Evolutionary conservation across 2,888 invertebrate species (phyloP), one percentile per base, ranked within the genome.

Genomic region (Ormyrus rosae): DNA sequence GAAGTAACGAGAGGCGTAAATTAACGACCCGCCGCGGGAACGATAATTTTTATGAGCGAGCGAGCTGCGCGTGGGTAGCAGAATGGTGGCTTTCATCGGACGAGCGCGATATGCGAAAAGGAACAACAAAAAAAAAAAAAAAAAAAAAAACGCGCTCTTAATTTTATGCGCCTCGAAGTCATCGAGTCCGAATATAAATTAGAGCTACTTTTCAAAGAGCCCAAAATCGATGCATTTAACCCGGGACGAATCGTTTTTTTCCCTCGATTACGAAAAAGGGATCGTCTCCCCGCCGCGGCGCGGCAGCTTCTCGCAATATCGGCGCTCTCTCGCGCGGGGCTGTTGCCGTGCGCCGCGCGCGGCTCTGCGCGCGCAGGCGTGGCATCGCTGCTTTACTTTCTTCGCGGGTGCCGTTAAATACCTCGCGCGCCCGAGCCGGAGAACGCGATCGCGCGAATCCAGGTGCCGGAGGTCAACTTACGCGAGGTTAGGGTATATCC

Each of bases 391-490:
- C 86, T 88, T 89, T 89, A 89, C 89, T 89, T 89, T 89, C 89
- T 86, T 88, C 84, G 84, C 77, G 50, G 50, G 86, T 88, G 87
- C 89, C 89, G 88, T 88, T 89, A 88, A 88, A 86, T 85, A 85
- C 85, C 83, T 34, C 70, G 64, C 84, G 83, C 34, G 34, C 34
- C 34, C 34, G 34, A 34, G 34, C 82, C 84, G 83, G 84, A 82
- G 85, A 86, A 86, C 85, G 86, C 85, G 86, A 86, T 86, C 86
- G 86, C 87, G 86, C 68, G 85, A 86, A 86, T 87, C 86, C 86
- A 87, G 86, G 86, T 87, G 86, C 80, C 34, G 85, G 88, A 88
- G 89, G 88, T 89, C 89, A 88, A 86, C 87, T 89, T 88, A 87
- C 86, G 87, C 85, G 87, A 88, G 89, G 89, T 89, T 88, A 89